Conservation (phyloP, 2,113 vertebrate species). For the Vulpes lagopus region DNA sequence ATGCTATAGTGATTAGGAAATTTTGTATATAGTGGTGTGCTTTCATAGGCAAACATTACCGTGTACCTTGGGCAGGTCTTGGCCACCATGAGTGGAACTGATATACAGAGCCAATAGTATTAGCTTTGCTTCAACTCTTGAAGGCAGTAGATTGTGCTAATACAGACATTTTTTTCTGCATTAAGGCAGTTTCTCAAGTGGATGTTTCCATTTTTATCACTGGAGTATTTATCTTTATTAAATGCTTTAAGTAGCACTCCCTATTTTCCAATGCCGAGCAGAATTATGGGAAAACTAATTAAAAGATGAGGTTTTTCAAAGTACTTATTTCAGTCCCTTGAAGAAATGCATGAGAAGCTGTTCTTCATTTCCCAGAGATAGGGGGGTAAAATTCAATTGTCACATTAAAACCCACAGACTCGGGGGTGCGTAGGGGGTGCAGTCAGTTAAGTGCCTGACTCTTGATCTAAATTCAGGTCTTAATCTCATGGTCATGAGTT, state of each 20-base stretch:
- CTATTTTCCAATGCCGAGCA: constrained; percentile 45
- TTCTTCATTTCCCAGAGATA: background rate
- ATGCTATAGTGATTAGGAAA: background rate
- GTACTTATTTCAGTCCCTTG: background rate
- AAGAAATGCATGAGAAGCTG: constrained; percentile 39
- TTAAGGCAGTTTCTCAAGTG: constrained; percentile 18
- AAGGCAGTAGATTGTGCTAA: background rate
- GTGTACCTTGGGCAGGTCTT: background rate
- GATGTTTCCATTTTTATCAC: constrained; percentile 42
- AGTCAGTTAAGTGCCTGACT: background rate
- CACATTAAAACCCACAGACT: background rate
- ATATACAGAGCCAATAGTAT: constrained; percentile 42
- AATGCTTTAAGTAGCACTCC: constrained; percentile 11
- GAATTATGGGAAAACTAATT: constrained; percentile 22
- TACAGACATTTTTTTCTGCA: background rate
- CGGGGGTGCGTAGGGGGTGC: background rate
- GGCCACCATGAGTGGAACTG: background rate
- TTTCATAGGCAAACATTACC: background rate
- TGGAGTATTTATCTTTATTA: constrained; percentile 18
- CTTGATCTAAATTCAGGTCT: background rate
- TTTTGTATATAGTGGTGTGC: background rate
- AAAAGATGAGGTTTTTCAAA: constrained; percentile 53
- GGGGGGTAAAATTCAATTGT: background rate
- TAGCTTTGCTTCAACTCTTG: constrained; percentile 40
- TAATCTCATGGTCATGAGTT: background rate